A percentile compares a stretch with the other conserved stretches of the same genome.
These are phyloP conservation scores for Rhadina sibilatrix DNA, from an alignment of 2,113 vertebrate genomes.

Conservation along the genomic window DNA sequence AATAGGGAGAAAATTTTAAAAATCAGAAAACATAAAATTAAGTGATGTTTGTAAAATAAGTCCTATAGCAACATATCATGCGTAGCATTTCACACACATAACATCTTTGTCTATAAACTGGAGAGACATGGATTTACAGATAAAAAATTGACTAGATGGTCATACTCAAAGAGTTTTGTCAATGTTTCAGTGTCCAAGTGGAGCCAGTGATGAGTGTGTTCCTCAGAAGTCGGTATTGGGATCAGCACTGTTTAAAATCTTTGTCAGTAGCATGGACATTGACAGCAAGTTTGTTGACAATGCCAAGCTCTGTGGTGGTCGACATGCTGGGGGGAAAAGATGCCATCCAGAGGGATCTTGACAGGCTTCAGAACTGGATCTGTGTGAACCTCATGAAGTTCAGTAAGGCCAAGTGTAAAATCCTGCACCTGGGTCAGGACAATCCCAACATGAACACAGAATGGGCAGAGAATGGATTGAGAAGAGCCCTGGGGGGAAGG, in stretches of 20 bases:
- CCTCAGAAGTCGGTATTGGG: neutral
- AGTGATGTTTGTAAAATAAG: neutral
- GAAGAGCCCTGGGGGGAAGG: neutral
- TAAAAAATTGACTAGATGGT: neutral
- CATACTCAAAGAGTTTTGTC: neutral
- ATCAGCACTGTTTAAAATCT: neutral
- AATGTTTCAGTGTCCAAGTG: neutral
- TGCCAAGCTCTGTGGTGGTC: neutral
- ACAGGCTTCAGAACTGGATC: neutral
- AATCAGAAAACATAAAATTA: neutral
- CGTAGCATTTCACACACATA: neutral
- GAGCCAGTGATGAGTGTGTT: neutral
- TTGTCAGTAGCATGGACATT: neutral
- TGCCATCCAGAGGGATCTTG: neutral
- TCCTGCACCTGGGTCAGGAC: neutral
- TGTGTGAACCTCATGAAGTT: neutral
- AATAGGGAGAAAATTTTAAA: neutral
- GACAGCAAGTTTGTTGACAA: neutral
- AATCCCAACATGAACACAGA: neutral
- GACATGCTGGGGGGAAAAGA: accelerated
- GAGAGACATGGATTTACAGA: neutral
- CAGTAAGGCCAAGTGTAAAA: neutral
- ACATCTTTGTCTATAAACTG: neutral
- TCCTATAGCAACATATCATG: neutral
- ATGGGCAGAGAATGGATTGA: neutral